These are phyloP conservation scores for Euthynnus affinis DNA, from an alignment of 2,797 vertebrate species.

Conservation along the genomic window DNA sequence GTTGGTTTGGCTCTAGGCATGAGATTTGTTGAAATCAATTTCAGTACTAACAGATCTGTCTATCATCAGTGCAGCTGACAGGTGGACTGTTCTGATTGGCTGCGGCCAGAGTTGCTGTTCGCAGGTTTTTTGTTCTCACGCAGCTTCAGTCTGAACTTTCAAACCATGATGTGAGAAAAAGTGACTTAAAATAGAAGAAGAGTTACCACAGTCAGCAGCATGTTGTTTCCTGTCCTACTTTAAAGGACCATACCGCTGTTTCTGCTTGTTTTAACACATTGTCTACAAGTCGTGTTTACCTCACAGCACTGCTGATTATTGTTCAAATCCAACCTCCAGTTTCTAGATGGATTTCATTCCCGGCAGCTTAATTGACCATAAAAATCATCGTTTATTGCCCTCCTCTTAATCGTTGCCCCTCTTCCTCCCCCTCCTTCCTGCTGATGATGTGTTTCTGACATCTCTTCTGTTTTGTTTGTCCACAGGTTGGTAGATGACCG, in stretches of 20 bases:
- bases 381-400: too few species aligned
- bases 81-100: neutral
- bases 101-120: neutral
- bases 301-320: too few species aligned
- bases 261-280: neutral
- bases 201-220: neutral
- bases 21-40: too few species aligned
- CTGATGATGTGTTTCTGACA: neutral
- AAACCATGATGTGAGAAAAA: neutral
- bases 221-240: constrained; percentile 8
- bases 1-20: too few species aligned
- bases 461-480: constrained; percentile 19
- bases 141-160: neutral
- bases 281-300: too few species aligned
- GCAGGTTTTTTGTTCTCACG: too few species aligned
- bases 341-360: neutral
- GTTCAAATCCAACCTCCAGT: too few species aligned
- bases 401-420: too few species aligned
- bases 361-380: too few species aligned
- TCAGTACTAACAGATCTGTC: neutral
- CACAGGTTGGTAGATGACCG: constrained; percentile 96
- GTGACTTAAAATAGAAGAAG: neutral
- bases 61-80: neutral
- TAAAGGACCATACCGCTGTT: neutral
- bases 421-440: neutral